Percentiles rank a stretch among this genome's conserved stretches.
Conservation (phyloP, 2,888 invertebrate genomes). For the Mechanitis messenoides region DNA sequence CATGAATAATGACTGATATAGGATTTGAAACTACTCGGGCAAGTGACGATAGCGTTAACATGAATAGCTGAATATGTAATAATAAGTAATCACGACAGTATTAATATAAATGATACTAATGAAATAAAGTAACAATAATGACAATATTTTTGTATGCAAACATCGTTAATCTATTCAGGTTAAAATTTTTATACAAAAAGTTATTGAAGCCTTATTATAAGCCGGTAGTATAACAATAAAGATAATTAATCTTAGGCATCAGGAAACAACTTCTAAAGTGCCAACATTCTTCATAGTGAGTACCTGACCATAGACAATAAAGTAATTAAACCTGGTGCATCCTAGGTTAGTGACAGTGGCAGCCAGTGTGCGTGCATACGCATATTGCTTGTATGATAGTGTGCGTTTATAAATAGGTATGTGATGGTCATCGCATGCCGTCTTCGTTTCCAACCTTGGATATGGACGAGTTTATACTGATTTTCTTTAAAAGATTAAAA, state of each 20-base stretch:
- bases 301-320: slow-evolving; percentile 29
- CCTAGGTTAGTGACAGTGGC: slow-evolving; percentile 33
- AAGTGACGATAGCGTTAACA: too few species aligned
- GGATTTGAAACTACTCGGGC: too few species aligned
- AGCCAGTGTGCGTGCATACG: slow-evolving; percentile 31
- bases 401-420: slow-evolving; percentile 71
- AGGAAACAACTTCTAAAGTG: background rate
- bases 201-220: too few species aligned
- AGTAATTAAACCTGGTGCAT: slow-evolving; percentile 35
- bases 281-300: slow-evolving; percentile 23
- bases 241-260: background rate
- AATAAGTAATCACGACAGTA: too few species aligned
- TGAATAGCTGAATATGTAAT: too few species aligned
- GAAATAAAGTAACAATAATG: background rate
- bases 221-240: background rate
- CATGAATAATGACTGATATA: too few species aligned
- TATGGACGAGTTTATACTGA: slow-evolving; percentile 52
- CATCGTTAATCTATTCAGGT: too few species aligned
- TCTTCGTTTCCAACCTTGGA: slow-evolving; percentile 68
- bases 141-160: too few species aligned
- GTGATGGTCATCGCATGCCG: slow-evolving; percentile 50
- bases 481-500: slow-evolving; percentile 30
- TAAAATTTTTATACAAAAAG: too few species aligned
- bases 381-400: slow-evolving; percentile 44
- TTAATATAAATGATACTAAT: background rate